Conservation (phyloP, 2,113 vertebrate genomes). For the Penelope pileata region DNA sequence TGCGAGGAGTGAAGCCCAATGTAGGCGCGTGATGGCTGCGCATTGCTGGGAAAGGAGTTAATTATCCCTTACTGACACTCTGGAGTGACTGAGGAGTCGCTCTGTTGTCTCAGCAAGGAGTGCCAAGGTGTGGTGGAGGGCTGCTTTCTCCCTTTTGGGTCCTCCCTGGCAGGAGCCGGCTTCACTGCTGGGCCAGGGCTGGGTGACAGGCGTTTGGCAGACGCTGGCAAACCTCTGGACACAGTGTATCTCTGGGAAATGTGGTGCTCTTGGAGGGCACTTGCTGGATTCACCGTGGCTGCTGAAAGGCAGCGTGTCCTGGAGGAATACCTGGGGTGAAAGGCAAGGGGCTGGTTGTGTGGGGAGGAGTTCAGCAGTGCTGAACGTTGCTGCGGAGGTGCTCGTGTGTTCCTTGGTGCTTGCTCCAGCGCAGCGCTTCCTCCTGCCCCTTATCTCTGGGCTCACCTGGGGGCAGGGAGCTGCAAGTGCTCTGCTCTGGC, state of each 20-base stretch:
- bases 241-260: neutral
- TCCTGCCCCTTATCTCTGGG: neutral
- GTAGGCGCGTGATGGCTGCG: neutral
- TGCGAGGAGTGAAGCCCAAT: neutral
- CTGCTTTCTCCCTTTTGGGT: accelerated
- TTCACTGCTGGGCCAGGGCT: neutral
- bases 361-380: accelerated
- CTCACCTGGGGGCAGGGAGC: neutral
- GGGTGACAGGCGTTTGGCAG: neutral
- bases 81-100: neutral
- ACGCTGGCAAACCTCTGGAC: neutral
- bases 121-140: accelerated
- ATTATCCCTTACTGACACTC: neutral
- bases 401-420: accelerated
- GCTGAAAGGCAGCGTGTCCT: neutral
- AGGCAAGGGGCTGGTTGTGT: neutral
- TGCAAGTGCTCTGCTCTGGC: neutral
- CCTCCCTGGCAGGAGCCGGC: neutral
- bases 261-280: neutral
- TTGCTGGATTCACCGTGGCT: neutral
- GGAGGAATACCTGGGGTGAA: neutral
- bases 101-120: neutral
- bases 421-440: neutral
- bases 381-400: neutral
- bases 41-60: neutral